These are phyloP conservation scores for Lophius americanus DNA, from an alignment of 2,797 vertebrate genomes.

Conservation along the genomic window DNA sequence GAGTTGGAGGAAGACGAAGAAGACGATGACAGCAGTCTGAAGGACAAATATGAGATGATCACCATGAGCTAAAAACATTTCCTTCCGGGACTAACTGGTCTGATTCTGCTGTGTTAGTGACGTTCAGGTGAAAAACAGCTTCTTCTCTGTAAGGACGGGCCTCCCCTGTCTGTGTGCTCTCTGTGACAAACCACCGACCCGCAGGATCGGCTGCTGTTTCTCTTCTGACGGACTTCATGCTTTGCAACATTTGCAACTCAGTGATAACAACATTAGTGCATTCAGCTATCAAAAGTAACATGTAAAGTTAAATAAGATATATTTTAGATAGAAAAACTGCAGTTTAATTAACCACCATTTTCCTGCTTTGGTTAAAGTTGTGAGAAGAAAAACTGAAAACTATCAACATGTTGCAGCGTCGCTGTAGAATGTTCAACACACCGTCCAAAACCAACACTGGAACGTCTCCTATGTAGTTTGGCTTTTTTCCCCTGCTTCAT, in stretches of 20 bases:
- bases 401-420: not conserved
- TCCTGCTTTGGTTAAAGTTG: not conserved
- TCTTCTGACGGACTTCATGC: slow-evolving; percentile 22
- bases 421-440: not conserved
- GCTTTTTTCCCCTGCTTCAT: slow-evolving; percentile 26
- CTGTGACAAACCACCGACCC: slow-evolving; percentile 22
- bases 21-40: slow-evolving; percentile 80
- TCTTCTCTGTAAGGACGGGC: slow-evolving; percentile 4
- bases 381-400: slow-evolving; percentile 6
- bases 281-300: slow-evolving; percentile 17
- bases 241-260: slow-evolving; percentile 14
- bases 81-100: slow-evolving; percentile 8
- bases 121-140: slow-evolving; percentile 33
- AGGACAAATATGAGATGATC: slow-evolving; percentile 92
- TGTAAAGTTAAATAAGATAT: slow-evolving; percentile 9
- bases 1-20: slow-evolving; percentile 78
- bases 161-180: slow-evolving; percentile 34
- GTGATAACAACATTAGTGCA: slow-evolving; percentile 5
- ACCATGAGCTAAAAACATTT: slow-evolving; percentile 77
- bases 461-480: slow-evolving; percentile 1
- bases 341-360: slow-evolving; percentile 1
- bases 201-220: slow-evolving; percentile 33
- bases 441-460: not conserved
- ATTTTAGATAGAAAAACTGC: slow-evolving; percentile 17
- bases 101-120: slow-evolving; percentile 22